Base-by-base conservation (phyloP, 1,140 invertebrate genomes). In the Popillia japonica region DNA sequence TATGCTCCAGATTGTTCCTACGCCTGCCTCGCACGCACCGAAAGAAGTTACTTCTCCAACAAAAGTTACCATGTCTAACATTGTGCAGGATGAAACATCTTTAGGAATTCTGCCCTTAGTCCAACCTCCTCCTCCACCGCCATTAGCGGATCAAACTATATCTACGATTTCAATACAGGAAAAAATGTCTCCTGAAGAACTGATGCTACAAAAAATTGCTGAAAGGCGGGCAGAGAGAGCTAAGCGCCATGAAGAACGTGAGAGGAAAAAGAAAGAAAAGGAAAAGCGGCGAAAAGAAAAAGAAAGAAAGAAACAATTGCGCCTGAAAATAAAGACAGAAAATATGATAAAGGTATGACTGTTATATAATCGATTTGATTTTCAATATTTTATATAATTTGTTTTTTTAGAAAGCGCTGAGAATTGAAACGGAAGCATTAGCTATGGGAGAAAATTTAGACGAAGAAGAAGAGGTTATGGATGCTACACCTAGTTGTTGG, bases 1-100 rank as follows among this genome's bases (percentile, higher is more conserved):
- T 81, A 88, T 91, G 80, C 83, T 91, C 0, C 90, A 91, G 85
- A 90, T 91, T 17, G 87, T 90, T 8, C 90, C 90, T 9, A 77
- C 78, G 6, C 75, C 75, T 44, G 23, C 61, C 10, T n/a, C 44
- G 55, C 23, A 27, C 27, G 14, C 22, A 41, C 27, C 72, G 11
- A 40, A 74, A 41, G 34, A 40, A n/a, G 6, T n/a, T 14, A 14
- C 72, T 14, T 14, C 22, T 1, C 61, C 61, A 10, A 10, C 61
- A 22, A 11, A 8, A 11, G 27, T 23, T 68, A 27, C 10, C 14
- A 8, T 14, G 11, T 10, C 7, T 27, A 22, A 22, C 6, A 14
- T 68, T 68, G 61, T 68, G 3, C 61, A 34, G 11, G 8, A 8
- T 7, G 61, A 68, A 22, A 23, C 14, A 0, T 27, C 61, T 11